Percentiles rank a stretch among this genome's conserved stretches.
phyloP scores from a whole-genome alignment of 2,888 invertebrate species.

The Achlya flavicornis region DNA sequence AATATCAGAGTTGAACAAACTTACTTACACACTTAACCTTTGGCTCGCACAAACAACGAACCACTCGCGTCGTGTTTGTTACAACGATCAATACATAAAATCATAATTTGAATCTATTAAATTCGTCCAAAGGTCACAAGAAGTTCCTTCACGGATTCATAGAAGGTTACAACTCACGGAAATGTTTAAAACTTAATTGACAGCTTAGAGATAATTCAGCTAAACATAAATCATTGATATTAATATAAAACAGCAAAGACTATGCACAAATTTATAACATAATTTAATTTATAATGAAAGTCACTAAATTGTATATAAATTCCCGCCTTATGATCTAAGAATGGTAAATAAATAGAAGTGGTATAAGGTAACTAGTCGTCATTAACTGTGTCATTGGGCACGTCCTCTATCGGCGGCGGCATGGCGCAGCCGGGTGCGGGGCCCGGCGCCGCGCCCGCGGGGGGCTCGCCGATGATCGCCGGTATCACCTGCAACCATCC shows the following conservation, averaged over 20 bases:
- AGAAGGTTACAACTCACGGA: not conserved
- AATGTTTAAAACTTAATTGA: not conserved
- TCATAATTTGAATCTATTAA: slow-evolving; percentile 2
- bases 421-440: slow-evolving; percentile 18
- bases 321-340: slow-evolving; percentile 20
- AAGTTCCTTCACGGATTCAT: not conserved
- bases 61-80: not conserved
- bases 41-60: not conserved
- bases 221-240: not conserved
- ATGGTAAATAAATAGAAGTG: not conserved
- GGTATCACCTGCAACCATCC: slow-evolving; percentile 52
- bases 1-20: slow-evolving; percentile 12
- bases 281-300: slow-evolving; percentile 21
- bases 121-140: not conserved
- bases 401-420: slow-evolving; percentile 32
- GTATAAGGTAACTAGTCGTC: slow-evolving; percentile 8
- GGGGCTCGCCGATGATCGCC: slow-evolving; percentile 54
- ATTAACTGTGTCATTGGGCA: slow-evolving; percentile 50
- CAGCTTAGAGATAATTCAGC: not conserved
- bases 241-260: too few relatives aligned
- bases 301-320: slow-evolving; percentile 26
- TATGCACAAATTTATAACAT: too few relatives aligned
- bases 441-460: slow-evolving; percentile 21
- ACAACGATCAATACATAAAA: not conserved
- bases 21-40: not conserved